Evolutionary conservation across 2,113 vertebrate species (phyloP).

Genomic region (Plotosus lineatus): DNA sequence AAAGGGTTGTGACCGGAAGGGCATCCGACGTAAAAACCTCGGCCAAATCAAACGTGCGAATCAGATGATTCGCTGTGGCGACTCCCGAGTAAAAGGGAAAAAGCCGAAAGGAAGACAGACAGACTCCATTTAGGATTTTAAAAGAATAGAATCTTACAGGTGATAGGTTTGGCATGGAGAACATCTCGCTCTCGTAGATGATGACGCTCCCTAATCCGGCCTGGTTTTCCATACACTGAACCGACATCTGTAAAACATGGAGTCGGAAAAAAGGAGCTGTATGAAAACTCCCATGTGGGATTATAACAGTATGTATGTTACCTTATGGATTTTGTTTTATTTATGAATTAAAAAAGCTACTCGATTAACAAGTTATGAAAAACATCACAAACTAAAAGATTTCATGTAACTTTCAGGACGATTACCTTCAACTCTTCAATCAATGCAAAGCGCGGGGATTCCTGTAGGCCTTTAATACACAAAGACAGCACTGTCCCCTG

Average conservation of each 20-base stretch:
- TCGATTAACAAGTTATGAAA: neutral
- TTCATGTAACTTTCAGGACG: neutral
- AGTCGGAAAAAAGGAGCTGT: neutral
- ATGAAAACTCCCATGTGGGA: neutral
- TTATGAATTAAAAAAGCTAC: neutral
- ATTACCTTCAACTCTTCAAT: neutral
- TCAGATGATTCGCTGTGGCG: no score
- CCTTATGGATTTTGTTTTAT: neutral
- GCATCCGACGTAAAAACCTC: no score
- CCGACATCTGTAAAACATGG: neutral
- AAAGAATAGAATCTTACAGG: neutral
- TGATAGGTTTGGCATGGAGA: neutral
- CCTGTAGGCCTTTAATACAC: neutral
- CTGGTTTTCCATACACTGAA: neutral
- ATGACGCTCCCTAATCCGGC: neutral
- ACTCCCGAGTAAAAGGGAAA: no score
- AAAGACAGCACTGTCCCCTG: neutral
- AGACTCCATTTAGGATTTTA: no score
- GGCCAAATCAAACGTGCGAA: no score
- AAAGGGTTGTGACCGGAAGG: no score
- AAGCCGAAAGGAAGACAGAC: no score
- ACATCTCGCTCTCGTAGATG: neutral
- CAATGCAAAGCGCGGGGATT: no score
- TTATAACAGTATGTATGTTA: neutral
- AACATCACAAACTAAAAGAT: neutral